phyloP scores from a whole-genome alignment of 2,113 vertebrate genomes.

The Collichthys lucidus region DNA sequence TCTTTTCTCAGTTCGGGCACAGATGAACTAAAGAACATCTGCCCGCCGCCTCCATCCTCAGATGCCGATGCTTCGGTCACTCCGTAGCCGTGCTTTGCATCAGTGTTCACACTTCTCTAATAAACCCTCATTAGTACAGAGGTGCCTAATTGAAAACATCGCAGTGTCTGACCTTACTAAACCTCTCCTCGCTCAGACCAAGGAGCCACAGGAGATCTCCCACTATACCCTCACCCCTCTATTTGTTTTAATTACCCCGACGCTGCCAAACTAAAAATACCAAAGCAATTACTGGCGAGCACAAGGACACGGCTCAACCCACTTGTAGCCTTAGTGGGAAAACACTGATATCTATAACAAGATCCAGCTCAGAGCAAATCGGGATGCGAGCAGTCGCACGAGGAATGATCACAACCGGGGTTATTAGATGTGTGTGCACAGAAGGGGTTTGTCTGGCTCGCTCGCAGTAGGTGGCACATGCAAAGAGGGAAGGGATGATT shows the following conservation, averaged over 20 bases:
- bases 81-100: conserved; percentile 6
- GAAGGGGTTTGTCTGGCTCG: conserved; percentile 17
- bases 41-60: background rate
- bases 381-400: conserved; percentile 14
- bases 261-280: conserved; percentile 76
- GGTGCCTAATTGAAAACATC: conserved; percentile 73
- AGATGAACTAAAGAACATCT: background rate
- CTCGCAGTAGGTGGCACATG: conserved; percentile 48
- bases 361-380: conserved; percentile 74
- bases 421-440: conserved; percentile 49
- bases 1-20: background rate
- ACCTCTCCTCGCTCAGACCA: conserved; percentile 57
- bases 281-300: conserved; percentile 77
- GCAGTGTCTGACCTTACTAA: conserved; percentile 60
- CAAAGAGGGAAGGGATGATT: conserved; percentile 33
- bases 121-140: conserved; percentile 66
- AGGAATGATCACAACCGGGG: conserved; percentile 43
- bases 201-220: conserved; percentile 62
- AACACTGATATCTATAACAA: conserved; percentile 76
- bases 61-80: background rate
- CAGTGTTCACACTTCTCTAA: conserved; percentile 41
- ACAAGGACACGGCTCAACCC: conserved; percentile 55
- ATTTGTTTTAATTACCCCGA: conserved; percentile 81
- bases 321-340: conserved; percentile 66
- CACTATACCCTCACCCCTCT: conserved; percentile 54